Evolutionary conservation across 2,888 invertebrate genomes (phyloP).

Genomic region (Caradrina clavipalpis): DNA sequence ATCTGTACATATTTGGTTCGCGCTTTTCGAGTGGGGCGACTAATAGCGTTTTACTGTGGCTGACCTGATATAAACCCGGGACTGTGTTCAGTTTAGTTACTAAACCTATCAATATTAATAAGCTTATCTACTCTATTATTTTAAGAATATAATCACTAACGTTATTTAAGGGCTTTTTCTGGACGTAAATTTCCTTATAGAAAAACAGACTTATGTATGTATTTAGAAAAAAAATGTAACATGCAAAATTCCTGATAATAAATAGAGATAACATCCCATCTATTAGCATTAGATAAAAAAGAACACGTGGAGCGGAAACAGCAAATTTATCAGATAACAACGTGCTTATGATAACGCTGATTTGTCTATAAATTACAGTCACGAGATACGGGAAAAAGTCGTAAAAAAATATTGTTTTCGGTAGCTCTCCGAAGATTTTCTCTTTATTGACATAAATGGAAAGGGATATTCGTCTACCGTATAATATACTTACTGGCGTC

Average conservation of each 20-base stretch:
- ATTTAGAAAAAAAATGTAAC: background rate
- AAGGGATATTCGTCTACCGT: slow-evolving; percentile 33
- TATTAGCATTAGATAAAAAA: slow-evolving; percentile 44
- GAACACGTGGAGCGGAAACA: slow-evolving; percentile 49
- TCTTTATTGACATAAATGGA: slow-evolving; percentile 50
- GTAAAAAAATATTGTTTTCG: slow-evolving; percentile 37
- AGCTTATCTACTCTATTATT: background rate
- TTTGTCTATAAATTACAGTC: slow-evolving; percentile 48
- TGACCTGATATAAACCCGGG: background rate
- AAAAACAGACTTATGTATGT: background rate
- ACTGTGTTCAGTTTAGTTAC: background rate
- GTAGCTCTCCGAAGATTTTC: slow-evolving; percentile 12
- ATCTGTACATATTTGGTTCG: slow-evolving; percentile 8
- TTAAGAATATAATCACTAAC: background rate
- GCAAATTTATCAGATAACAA: slow-evolving; percentile 47
- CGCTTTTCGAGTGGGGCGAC: background rate
- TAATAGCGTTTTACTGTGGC: background rate
- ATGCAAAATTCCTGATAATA: background rate
- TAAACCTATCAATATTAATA: background rate
- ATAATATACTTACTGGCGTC: slow-evolving; percentile 52
- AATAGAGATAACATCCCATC: slow-evolving; percentile 19
- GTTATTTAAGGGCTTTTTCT: background rate
- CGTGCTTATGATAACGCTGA: slow-evolving; percentile 53
- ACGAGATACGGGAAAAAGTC: slow-evolving; percentile 32
- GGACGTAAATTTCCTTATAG: background rate